Base-by-base conservation (phyloP, 2,797 vertebrate species). In the Lates japonicus region DNA sequence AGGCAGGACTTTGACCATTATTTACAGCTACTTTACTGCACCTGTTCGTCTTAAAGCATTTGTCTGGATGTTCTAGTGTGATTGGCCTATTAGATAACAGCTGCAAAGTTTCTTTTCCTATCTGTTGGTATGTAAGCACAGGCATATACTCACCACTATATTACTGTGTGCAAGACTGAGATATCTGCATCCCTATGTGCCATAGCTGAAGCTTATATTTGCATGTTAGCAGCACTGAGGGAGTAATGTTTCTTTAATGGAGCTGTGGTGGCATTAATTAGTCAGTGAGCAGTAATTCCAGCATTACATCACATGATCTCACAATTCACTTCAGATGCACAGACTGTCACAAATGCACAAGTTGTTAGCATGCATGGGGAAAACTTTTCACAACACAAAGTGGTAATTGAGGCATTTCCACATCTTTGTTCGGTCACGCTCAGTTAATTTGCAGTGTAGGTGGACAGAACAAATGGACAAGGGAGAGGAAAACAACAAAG, bases 171-270 rank as follows among this genome's bases (percentile, higher is more conserved):
- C 55, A 13, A 46, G 17, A 35, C n/a, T 29, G 20, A 55, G 17
- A 54, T 25, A 49, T 42, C 9, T 22, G 35, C 44, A 41, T 64
- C 20, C 10, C 4, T 69, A 0, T 64, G 49, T 48, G 31, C 49
- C 35, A 31, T 9, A 64, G 74, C 63, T 67, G 11, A 65, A 61
- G 82, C 60, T 63, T 49, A 46, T 29, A 63, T 65, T 42, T 33
- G 57, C 51, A 78, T 69, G 57, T 54, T 8, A 44, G 67, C 62
- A 58, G 52, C 75, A 74, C 52, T 39, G 39, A 75, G 48, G n/a
- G 72, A 61, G 35, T 76, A 51, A 52, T 82, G 77, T 74, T 73
- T 87, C 57, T 78, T 88, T 88, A 80, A 83, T 83, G 62, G 44
- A 35, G 37, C 80, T 80, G 57, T 39, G n/a, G 49, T 70, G 72